A percentile compares a stretch with the other conserved stretches of the same genome.
phyloP scores from a whole-genome alignment of 2,797 vertebrate genomes.

The Danio jaintianensis region DNA sequence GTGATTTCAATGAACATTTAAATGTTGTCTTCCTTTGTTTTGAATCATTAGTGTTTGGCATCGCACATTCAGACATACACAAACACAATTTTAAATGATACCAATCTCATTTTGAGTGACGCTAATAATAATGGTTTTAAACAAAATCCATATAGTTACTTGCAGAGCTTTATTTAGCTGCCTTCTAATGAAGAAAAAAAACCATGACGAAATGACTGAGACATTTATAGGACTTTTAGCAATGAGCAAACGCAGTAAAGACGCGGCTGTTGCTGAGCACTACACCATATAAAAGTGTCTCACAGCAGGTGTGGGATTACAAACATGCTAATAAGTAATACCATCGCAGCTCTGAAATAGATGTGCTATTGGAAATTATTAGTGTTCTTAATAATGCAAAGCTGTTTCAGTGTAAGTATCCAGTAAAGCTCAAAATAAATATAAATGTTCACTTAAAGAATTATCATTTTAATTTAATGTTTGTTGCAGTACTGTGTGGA shows the following conservation, averaged over 20 bases:
- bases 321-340: conserved; percentile 74
- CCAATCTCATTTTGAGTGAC: not conserved
- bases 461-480: too few relatives aligned
- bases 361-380: not conserved
- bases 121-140: conserved; percentile 4
- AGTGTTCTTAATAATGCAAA: not conserved
- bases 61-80: conserved; percentile 6
- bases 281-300: conserved; percentile 73
- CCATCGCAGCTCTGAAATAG: conserved; percentile 40
- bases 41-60: conserved; percentile 27
- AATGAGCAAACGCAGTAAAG: conserved; percentile 7
- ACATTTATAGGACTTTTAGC: conserved; percentile 6
- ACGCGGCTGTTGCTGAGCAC: conserved; percentile 51
- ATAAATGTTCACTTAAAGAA: too few relatives aligned
- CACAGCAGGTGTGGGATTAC: conserved; percentile 76
- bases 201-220: not conserved
- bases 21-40: conserved; percentile 33
- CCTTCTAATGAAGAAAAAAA: not conserved
- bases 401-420: not conserved
- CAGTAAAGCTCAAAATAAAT: not conserved
- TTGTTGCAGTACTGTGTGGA: too few relatives aligned
- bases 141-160: not conserved
- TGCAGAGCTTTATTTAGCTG: not conserved
- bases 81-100: not conserved
- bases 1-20: conserved; percentile 10